Evolutionary conservation across 2,888 invertebrate genomes (phyloP).

Genomic region (Stenodera caucasica): DNA sequence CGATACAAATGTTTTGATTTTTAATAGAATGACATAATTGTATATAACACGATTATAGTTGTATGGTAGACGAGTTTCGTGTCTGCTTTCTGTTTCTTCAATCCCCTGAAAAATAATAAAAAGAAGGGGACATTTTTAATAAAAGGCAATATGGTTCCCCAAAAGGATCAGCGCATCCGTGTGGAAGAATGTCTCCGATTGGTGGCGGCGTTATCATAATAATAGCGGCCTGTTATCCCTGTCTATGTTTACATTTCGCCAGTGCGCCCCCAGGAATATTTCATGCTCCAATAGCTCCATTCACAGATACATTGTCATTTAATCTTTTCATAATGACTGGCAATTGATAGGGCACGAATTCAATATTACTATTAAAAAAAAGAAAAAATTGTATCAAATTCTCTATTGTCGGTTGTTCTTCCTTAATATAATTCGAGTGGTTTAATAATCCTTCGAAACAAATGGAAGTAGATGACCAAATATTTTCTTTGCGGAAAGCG

Average conservation of each 20-base stretch:
- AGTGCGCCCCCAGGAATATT: constrained; percentile 47
- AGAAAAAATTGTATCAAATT: not conserved
- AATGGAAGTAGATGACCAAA: constrained; percentile 32
- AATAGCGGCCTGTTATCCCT: constrained; percentile 44
- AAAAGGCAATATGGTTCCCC: constrained; percentile 40
- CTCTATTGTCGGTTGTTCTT: not conserved
- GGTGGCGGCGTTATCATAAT: constrained; percentile 52
- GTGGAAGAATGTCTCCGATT: constrained; percentile 53
- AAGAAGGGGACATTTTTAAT: constrained; percentile 31
- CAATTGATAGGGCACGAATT: not conserved
- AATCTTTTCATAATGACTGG: constrained; percentile 46
- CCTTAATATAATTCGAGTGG: too few species aligned
- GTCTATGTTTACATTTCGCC: constrained; percentile 42
- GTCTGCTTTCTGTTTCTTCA: constrained; percentile 26
- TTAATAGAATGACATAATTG: constrained; percentile 40
- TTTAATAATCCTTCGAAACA: constrained; percentile 31
- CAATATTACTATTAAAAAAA: not conserved
- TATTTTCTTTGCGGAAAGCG: constrained; percentile 28
- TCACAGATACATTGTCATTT: constrained; percentile 44
- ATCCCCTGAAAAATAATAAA: constrained; percentile 39
- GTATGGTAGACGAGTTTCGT: constrained; percentile 31
- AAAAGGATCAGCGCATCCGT: constrained; percentile 45
- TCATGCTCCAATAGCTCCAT: constrained; percentile 44
- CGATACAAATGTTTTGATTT: constrained; percentile 44
- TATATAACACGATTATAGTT: constrained; percentile 41